Evolutionary conservation across 2,113 vertebrate species (phyloP), one percentile per base, ranked within the genome.

Genomic region (Delphinus delphis): DNA sequence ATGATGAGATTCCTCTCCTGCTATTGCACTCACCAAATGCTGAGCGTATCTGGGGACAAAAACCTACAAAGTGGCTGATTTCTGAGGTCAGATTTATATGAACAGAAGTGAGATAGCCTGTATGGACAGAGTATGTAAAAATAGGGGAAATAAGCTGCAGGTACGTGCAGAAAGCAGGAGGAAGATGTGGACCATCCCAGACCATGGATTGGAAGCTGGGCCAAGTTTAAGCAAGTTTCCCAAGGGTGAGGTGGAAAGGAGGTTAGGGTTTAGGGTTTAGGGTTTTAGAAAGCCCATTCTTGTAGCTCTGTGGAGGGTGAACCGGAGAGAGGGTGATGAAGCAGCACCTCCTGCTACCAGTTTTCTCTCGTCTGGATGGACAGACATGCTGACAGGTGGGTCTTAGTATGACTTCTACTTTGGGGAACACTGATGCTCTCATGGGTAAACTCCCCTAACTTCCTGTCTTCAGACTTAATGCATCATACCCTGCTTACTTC

Each of bases 391-490:
- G 36, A 23, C 4, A 28, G 23, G 25, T 28, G 8, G 23, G 14
- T 85, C 81, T 81, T 44, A 55, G 18, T n/a, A 77, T 5, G 55
- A 86, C 60, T 92, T 76, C 67, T 90, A 25, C 58, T 96, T 93
- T 41, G 85, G 80, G 90, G 76, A 76, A 53, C 4, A 53, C 12
- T 21, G 55, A 11, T 21, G 8, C 14, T 38, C 20, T 36, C 33
- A 58, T 0, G 60, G 28, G 38, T n/a, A 41, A 96, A 90, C 63
- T 80, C 84, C 73, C 63, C 74, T 92, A 50, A 85, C 93, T 96
- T 97, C 95, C 93, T 95, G 84, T 80, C 84, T 79, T 85, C n/a
- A 82, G 68, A 85, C 10, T 20, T 21, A 90, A 80, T 38, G 23
- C 8, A 23, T 36, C 60, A 76, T 63, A 41, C 26, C 38, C 55